phyloP scores from a whole-genome alignment of 2,888 invertebrate genomes.

The Gasteruption jaculator region DNA sequence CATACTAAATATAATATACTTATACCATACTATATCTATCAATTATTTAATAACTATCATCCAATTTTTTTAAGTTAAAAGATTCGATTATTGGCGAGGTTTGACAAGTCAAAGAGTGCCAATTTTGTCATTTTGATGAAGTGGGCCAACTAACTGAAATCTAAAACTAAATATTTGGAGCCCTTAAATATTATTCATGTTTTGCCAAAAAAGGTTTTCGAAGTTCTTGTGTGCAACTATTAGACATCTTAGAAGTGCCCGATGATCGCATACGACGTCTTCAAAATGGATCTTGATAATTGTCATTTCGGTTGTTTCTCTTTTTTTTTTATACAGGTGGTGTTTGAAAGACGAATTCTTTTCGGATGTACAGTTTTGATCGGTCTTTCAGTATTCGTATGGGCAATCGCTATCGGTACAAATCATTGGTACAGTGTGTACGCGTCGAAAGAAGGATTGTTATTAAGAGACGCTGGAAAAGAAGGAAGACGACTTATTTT shows the following conservation, averaged over 20 bases:
- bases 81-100: too few relatives aligned
- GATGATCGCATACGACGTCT: neutral
- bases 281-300: neutral
- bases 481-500: constrained; percentile 53
- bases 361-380: constrained; percentile 66
- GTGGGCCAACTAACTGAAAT: too few relatives aligned
- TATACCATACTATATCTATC: neutral
- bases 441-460: constrained; percentile 41
- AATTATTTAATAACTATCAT: constrained; percentile 4
- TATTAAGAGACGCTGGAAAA: constrained; percentile 30
- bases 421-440: constrained; percentile 68
- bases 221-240: too few relatives aligned
- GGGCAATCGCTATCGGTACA: constrained; percentile 71
- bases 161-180: too few relatives aligned
- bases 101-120: too few relatives aligned
- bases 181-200: too few relatives aligned
- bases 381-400: constrained; percentile 63
- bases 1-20: neutral
- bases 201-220: too few relatives aligned
- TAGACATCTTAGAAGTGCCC: too few relatives aligned
- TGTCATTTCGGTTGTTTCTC: too few relatives aligned
- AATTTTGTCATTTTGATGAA: too few relatives aligned
- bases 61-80: too few relatives aligned
- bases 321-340: constrained; percentile 46
- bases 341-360: constrained; percentile 69